A percentile compares a stretch with the other conserved stretches of the same genome.
These are phyloP conservation scores for Leptonema lineaticorne DNA, from an alignment of 1,140 invertebrate species.

Conservation along the genomic window DNA sequence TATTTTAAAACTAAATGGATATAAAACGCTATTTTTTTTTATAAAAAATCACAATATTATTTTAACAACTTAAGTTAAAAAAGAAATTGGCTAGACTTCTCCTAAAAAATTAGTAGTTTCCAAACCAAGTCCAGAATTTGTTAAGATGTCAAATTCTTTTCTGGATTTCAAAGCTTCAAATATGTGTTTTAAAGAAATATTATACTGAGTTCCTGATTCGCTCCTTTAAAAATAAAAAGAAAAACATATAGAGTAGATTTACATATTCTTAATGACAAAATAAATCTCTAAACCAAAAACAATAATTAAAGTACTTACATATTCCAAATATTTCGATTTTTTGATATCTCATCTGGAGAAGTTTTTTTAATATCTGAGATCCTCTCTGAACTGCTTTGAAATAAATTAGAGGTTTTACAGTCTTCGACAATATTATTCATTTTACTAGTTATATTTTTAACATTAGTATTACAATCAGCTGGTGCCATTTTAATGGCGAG, in stretches of 20 bases:
- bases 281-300: too few species aligned
- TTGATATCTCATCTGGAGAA: conserved; percentile 19
- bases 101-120: conserved; percentile 19
- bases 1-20: too few species aligned
- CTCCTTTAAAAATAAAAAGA: conserved; percentile 22
- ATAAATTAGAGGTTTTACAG: conserved; percentile 21
- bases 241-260: background rate
- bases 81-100: conserved; percentile 19
- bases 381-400: conserved; percentile 33
- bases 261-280: too few species aligned
- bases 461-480: conserved; percentile 20
- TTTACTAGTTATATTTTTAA: too few species aligned
- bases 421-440: too few species aligned
- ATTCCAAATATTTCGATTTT: conserved; percentile 18
- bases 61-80: background rate
- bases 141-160: conserved; percentile 34
- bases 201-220: conserved; percentile 15
- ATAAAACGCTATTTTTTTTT: too few species aligned
- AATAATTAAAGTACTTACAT: conserved; percentile 10
- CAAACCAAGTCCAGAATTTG: conserved; percentile 34
- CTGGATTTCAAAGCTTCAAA: conserved; percentile 35
- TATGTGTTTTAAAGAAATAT: conserved; percentile 29
- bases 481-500: conserved; percentile 44
- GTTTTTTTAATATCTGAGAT: too few species aligned
- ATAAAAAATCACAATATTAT: background rate